phyloP scores from a whole-genome alignment of 2,113 vertebrate genomes.

The Laterallus jamaicensis region DNA sequence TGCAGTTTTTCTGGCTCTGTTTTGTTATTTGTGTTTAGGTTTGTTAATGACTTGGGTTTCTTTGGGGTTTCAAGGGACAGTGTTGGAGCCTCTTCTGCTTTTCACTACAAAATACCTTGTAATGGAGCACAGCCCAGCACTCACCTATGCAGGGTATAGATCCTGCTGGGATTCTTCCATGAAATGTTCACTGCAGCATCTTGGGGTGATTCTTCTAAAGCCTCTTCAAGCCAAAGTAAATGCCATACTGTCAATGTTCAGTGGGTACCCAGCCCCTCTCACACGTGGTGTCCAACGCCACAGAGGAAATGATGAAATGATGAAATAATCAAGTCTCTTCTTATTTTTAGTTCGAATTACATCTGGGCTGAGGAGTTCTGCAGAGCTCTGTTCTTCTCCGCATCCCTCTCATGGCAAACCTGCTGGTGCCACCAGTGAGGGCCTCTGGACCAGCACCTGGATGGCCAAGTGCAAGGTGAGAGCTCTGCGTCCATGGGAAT shows the following conservation, averaged over 20 bases:
- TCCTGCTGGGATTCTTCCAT: background rate
- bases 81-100: background rate
- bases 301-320: background rate
- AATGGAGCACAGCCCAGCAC: background rate
- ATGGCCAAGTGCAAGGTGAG: background rate
- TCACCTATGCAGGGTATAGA: background rate
- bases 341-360: background rate
- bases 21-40: background rate
- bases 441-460: background rate
- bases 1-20: background rate
- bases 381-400: background rate
- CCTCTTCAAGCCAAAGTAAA: background rate
- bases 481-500: background rate
- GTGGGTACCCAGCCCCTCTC: accelerated
- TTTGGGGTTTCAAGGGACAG: background rate
- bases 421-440: background rate
- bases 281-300: accelerated
- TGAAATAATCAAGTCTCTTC: background rate
- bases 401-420: accelerated
- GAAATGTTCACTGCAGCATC: accelerated
- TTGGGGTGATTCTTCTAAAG: background rate
- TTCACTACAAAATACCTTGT: background rate
- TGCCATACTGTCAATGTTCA: background rate
- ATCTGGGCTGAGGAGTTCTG: background rate
- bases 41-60: background rate